Conservation (phyloP, 53 echinoderm and acorn worm species). For the Temnopleurus reevesii region DNA sequence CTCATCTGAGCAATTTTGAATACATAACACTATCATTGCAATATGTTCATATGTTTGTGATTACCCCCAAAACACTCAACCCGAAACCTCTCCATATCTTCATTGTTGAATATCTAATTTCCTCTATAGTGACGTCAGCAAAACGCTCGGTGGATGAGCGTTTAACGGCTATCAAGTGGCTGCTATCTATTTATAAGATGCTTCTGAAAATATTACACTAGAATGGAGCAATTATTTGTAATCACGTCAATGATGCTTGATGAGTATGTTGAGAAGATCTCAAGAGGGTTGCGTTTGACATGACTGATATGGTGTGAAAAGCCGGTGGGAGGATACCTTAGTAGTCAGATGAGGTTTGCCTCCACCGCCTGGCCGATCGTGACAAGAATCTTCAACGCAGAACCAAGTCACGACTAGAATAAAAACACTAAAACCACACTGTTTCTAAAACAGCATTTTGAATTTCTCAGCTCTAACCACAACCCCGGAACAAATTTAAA, state of each 20-base stretch:
- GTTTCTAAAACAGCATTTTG: no score
- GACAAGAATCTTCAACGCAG: slow-evolving; percentile 16
- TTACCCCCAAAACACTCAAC: no score
- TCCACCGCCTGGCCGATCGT: not conserved
- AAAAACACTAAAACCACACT: no score
- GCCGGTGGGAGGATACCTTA: not conserved
- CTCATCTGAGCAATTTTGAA: no score
- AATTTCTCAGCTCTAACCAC: no score
- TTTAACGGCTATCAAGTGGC: not conserved
- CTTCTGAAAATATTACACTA: not conserved
- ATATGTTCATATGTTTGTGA: no score
- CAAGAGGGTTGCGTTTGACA: not conserved
- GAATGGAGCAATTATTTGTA: not conserved
- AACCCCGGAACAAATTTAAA: no score
- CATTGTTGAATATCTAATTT: not conserved
- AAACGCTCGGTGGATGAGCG: not conserved
- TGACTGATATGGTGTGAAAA: slow-evolving; percentile 10
- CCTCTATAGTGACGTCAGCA: not conserved
- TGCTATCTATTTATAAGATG: slow-evolving; percentile 6
- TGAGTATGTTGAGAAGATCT: not conserved
- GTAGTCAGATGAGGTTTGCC: not conserved
- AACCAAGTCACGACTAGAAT: no score
- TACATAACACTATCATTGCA: no score
- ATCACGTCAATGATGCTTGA: not conserved
- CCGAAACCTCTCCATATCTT: not conserved